Percentiles rank a stretch among this genome's conserved stretches.
Conservation (phyloP, 2,888 invertebrate species). For the Gastracanthus pulcherrimus region DNA sequence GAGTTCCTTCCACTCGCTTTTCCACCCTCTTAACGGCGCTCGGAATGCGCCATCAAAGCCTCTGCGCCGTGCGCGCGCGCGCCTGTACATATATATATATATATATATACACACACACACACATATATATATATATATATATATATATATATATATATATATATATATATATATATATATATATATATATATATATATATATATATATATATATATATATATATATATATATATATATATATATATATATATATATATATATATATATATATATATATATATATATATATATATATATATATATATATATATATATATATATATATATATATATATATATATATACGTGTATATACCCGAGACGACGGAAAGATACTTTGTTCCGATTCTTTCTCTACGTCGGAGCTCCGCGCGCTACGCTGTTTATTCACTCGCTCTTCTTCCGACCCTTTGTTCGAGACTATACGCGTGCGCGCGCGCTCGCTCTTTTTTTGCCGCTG, state of each 20-base stretch:
- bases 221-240: background rate
- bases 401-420: background rate
- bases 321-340: background rate
- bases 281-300: background rate
- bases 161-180: background rate
- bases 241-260: background rate
- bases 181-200: background rate
- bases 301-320: background rate
- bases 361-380: constrained; percentile 44
- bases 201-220: background rate
- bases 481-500: constrained; percentile 9
- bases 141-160: background rate
- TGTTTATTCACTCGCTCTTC: constrained; percentile 33
- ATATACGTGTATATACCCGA: background rate
- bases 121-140: background rate
- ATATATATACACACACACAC: background rate
- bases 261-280: background rate
- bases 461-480: too few relatives aligned
- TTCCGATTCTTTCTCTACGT: constrained; percentile 42
- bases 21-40: constrained; percentile 54
- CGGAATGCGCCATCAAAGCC: constrained; percentile 53
- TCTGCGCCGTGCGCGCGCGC: too few relatives aligned
- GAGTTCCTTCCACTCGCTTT: constrained; percentile 56
- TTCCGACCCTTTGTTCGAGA: constrained; percentile 23
- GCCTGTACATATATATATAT: background rate